Conservation (phyloP, 92 coral and sea anemone genomes). For the Metridium senile region DNA sequence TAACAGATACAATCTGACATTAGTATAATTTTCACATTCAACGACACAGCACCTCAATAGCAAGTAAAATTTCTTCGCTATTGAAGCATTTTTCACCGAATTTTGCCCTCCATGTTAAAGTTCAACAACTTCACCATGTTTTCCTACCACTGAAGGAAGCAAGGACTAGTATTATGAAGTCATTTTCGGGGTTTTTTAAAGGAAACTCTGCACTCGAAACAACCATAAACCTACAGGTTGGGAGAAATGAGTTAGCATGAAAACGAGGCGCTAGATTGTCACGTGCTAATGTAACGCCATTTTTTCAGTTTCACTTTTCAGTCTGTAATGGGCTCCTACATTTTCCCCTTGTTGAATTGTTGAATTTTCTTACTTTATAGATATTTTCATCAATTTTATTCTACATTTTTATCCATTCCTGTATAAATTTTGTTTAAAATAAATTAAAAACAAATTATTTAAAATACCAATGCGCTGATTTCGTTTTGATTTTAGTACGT, state of each 20-base stretch:
- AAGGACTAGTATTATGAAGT: neutral
- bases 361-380: no score
- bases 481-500: no score
- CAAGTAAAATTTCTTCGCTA: neutral
- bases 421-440: no score
- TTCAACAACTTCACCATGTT: neutral
- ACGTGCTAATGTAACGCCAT: slow-evolving; percentile 24
- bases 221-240: slow-evolving; percentile 3
- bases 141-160: neutral
- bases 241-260: neutral
- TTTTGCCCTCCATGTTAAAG: neutral
- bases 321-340: no score
- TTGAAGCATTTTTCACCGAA: neutral
- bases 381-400: no score
- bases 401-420: no score
- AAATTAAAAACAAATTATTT: no score
- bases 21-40: no score
- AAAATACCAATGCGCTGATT: no score
- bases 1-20: no score
- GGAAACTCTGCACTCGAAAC: slow-evolving; percentile 8
- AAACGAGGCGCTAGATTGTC: slow-evolving; percentile 25
- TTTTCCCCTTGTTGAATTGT: no score
- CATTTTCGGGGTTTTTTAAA: slow-evolving; percentile 20
- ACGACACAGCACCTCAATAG: neutral
- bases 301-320: neutral